Conservation (phyloP, 2,797 vertebrate genomes). For the Zalophus californianus region DNA sequence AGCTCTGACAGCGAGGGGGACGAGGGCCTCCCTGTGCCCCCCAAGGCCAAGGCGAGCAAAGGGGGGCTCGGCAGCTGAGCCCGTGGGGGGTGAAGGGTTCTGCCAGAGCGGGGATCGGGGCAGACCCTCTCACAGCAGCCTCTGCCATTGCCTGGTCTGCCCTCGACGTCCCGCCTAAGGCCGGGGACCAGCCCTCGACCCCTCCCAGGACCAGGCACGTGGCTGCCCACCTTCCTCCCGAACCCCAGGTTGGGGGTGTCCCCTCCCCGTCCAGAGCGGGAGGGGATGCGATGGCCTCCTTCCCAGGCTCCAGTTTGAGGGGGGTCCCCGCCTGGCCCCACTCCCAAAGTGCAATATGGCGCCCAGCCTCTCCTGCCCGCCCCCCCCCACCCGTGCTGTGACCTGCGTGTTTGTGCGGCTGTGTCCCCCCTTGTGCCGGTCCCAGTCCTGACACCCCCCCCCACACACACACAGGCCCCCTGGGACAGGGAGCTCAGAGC, state of each 20-base stretch:
- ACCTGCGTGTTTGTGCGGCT: constrained; percentile 69
- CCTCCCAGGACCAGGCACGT: background rate
- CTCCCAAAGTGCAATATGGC: constrained; percentile 90
- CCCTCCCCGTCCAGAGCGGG: constrained; percentile 81
- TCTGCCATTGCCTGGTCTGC: constrained; percentile 83
- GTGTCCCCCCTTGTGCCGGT: constrained; percentile 79
- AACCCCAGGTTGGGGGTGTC: constrained; percentile 74
- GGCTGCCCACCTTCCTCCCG: background rate
- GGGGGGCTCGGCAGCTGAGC: constrained; percentile 71
- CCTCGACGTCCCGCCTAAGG: constrained; percentile 54
- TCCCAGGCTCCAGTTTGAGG: constrained; percentile 69
- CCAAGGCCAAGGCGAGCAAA: constrained; percentile 76
- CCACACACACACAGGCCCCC: constrained; percentile 62
- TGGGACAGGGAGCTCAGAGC: constrained; percentile 83
- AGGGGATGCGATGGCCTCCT: background rate
- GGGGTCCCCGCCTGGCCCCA: constrained; percentile 45
- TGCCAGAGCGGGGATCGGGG: background rate
- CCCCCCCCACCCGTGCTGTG: constrained; percentile 76
- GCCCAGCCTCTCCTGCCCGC: constrained; percentile 87
- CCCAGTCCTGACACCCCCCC: constrained; percentile 85
- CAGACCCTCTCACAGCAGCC: background rate
- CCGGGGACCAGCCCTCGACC: background rate
- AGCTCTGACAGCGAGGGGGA: constrained; percentile 80
- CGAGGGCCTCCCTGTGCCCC: constrained; percentile 1
- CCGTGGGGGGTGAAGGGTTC: background rate